Base-by-base conservation (phyloP, 2,113 vertebrate species). In the Chauna torquata region DNA sequence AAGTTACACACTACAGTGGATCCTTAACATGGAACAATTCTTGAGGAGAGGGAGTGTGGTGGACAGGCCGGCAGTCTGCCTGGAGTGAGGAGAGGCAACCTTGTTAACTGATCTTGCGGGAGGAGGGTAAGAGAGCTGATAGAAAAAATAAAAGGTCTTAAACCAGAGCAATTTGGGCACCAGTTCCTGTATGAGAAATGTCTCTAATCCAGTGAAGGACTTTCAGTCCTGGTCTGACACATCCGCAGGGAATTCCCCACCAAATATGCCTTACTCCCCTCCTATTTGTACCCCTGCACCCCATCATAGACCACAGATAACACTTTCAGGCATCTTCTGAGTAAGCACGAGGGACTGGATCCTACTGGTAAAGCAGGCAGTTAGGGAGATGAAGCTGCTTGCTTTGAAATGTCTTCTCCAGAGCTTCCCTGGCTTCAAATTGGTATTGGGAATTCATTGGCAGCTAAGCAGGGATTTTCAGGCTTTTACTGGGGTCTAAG, bases 381-480 rank as follows among this genome's bases (percentile, higher is more conserved):
- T 1, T 45, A 40, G 30, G 74, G 24, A 69, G 65, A 49, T 65
- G 34, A 85, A 79, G 82, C n/a, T 92, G 27, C 30, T 82, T 85
- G 30, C 70, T 92, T 79, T 91, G 66, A 91, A 89, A 85, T 6
- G 4, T 72, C 81, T 78, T 88, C 77, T 94, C 78, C 66, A 93
- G 91, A 96, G 79, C 44, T 24, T 54, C 68, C 64, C 75, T 91
- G 78, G 74, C 70, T 88, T 87, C 71, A 82, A 11, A 82, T n/a
- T 7, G 16, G 24, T 6, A 2, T 18, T 90, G 62, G 70, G 88
- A 95, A 93, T 88, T 93, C 85, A 50, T 17, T 86, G 81, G 69
- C 58, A 90, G 84, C 79, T 77, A 16, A 94, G 58, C 36, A 49
- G 78, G 66, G 65, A 59, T 89, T 96, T 95, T 91, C 68, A 95